Evolutionary conservation across 2,113 vertebrate genomes (phyloP).

Genomic region (Chamaetylas fuelleborni): DNA sequence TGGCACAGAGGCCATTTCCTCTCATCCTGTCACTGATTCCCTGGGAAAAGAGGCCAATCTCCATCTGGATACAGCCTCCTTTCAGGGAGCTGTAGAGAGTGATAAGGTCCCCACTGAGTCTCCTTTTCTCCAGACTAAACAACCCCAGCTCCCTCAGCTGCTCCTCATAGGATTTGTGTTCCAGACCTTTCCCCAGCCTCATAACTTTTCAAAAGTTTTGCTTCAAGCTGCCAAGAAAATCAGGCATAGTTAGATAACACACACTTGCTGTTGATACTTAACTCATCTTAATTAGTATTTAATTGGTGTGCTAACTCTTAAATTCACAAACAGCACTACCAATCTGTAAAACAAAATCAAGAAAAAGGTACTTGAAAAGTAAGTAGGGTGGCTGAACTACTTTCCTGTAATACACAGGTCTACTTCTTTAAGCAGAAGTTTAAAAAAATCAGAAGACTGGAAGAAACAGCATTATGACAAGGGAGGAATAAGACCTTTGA

Average conservation of each 20-base stretch:
- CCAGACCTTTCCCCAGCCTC: background rate
- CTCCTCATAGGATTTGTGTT: background rate
- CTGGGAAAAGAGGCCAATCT: background rate
- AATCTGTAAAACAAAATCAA: background rate
- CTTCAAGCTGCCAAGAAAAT: background rate
- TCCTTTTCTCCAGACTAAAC: background rate
- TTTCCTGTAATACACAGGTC: background rate
- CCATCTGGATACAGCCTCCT: background rate
- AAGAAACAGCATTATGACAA: background rate
- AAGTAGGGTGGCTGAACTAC: background rate
- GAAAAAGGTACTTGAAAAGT: background rate
- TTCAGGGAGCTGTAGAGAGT: background rate
- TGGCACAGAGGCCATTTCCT: background rate
- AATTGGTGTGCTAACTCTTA: background rate
- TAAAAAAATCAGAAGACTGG: background rate
- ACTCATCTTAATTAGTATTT: background rate
- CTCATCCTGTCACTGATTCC: fast-evolving
- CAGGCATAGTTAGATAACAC: background rate
- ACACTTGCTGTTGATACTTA: background rate
- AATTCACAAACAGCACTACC: background rate
- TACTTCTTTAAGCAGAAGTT: background rate
- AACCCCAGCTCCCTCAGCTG: background rate
- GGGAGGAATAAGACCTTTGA: background rate
- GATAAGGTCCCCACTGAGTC: background rate
- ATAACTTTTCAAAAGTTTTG: background rate